These are phyloP conservation scores for Ptychobarbus kaznakovi DNA, from an alignment of 2,797 vertebrate species.

Conservation along the genomic window DNA sequence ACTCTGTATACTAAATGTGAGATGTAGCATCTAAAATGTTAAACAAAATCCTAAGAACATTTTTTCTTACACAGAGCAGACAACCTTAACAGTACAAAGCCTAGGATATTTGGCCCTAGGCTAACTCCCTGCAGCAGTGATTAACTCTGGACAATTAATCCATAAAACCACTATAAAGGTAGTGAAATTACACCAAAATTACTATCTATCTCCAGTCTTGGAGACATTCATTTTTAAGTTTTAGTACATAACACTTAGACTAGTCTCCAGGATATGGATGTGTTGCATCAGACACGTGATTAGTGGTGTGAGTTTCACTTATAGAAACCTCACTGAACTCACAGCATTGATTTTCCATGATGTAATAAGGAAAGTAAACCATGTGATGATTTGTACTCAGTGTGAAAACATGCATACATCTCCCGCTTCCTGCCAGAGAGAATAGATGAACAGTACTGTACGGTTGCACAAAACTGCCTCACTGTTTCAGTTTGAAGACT, in stretches of 20 bases:
- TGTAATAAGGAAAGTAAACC: background rate
- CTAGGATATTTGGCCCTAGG: no score
- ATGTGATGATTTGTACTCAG: background rate
- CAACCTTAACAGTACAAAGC: no score
- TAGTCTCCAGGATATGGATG: background rate
- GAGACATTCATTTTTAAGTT: background rate
- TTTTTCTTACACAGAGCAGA: no score
- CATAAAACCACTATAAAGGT: background rate
- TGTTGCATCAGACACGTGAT: background rate
- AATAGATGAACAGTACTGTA: background rate
- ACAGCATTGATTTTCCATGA: background rate
- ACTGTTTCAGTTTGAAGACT: background rate
- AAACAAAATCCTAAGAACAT: no score
- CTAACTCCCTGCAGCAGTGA: no score
- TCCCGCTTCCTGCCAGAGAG: background rate
- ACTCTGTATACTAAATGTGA: no score
- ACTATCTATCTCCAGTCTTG: background rate
- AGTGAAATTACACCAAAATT: no score
- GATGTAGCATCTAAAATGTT: no score
- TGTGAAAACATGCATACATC: background rate
- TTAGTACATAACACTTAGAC: background rate
- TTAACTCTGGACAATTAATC: background rate
- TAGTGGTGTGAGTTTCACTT: background rate
- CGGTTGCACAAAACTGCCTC: background rate
- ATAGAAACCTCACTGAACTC: constrained; percentile 5